Conservation (phyloP, 2,113 vertebrate species). For the Cervus canadensis region DNA sequence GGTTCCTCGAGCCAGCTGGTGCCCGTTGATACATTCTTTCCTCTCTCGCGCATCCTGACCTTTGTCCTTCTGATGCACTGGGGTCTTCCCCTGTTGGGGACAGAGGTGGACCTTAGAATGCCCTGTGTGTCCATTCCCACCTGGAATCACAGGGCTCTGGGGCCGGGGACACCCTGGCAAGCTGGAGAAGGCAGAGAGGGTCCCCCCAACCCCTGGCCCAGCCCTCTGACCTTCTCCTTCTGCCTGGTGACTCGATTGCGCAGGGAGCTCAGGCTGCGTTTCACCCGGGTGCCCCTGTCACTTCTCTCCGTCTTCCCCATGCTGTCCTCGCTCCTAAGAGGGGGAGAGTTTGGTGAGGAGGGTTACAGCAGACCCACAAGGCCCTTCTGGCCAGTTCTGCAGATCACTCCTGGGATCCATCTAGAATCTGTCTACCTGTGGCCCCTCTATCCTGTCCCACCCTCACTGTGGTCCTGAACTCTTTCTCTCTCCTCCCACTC, state of each 20-base stretch:
- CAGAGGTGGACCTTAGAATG: not conserved
- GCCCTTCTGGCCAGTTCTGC: not conserved
- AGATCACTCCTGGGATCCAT: not conserved
- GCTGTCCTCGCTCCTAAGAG: conserved; percentile 83
- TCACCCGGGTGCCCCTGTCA: conserved; percentile 90
- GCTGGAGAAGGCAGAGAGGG: not conserved
- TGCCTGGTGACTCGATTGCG: conserved; percentile 91
- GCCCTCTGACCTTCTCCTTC: conserved; percentile 91
- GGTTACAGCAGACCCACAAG: not conserved
- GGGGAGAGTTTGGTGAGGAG: not conserved
- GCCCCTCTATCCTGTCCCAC: not conserved
- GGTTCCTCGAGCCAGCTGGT: conserved; percentile 85
- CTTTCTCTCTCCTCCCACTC: not conserved
- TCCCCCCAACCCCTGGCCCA: not conserved
- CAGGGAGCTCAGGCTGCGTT: conserved; percentile 91
- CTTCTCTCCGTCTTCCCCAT: conserved; percentile 82
- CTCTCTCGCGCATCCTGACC: conserved; percentile 73
- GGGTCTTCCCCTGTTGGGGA: conserved; percentile 76
- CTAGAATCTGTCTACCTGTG: not conserved
- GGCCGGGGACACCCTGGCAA: not conserved
- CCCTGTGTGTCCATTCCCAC: not conserved
- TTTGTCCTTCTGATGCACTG: conserved; percentile 73
- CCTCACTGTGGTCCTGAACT: not conserved
- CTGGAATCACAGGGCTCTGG: not conserved
- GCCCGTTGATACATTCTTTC: conserved; percentile 79